phyloP scores from a whole-genome alignment of 2,797 vertebrate species.

The Sebastes diaconus region DNA sequence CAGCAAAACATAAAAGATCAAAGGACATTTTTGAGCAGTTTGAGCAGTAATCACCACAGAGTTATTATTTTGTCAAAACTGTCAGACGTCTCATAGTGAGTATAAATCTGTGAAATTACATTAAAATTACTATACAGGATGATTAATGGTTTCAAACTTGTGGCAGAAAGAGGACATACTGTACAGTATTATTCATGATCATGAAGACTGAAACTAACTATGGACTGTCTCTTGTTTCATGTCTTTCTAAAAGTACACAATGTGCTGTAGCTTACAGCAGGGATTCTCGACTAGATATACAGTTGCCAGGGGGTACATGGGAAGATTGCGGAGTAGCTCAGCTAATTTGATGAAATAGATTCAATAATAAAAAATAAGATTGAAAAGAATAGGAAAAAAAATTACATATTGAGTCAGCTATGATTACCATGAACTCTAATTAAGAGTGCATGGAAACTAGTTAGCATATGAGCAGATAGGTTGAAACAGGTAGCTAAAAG shows the following conservation, averaged over 20 bases:
- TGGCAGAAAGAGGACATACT: conserved; percentile 4
- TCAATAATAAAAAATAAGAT: neutral
- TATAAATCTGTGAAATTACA: conserved; percentile 1
- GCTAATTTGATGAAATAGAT: neutral
- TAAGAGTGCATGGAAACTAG: neutral
- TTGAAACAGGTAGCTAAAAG: neutral
- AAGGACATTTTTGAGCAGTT: conserved; percentile 10
- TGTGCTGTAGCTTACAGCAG: neutral
- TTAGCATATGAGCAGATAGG: neutral
- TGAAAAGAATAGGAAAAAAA: no score
- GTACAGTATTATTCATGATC: neutral
- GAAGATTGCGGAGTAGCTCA: neutral
- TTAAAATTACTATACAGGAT: neutral
- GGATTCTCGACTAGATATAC: neutral
- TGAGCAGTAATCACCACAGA: neutral
- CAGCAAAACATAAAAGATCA: conserved; percentile 22
- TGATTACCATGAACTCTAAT: neutral
- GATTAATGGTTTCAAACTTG: neutral
- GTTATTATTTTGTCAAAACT: conserved; percentile 2
- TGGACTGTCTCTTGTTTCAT: neutral
- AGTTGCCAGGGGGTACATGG: neutral
- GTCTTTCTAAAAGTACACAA: neutral
- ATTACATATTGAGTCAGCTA: neutral
- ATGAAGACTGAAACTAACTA: conserved; percentile 5
- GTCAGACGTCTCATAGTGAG: conserved; percentile 3